Evolutionary conservation across 2,888 invertebrate genomes (phyloP), one percentile per base, ranked within the genome.

Genomic region (Raillietiella orientalis): DNA sequence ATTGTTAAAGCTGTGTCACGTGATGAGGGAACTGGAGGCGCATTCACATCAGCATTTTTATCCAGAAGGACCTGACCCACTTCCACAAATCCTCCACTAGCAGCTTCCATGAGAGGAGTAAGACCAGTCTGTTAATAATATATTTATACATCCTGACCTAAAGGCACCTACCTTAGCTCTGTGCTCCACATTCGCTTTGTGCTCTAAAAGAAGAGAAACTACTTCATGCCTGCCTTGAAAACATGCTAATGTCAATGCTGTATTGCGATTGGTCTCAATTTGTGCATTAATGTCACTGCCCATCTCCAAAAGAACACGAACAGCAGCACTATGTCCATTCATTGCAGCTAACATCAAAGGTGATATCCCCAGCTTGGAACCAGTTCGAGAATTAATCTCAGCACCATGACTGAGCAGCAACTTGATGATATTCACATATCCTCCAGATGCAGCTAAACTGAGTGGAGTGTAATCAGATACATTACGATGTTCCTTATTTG

Each of bases 181-280:
- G 52, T 96, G 96, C 49, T 96, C 96, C 23, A 96, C 87, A 50
- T 96, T 93, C 14, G 96, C 93, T 44, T 84, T 77, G 34, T 87
- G 62, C 48, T 93, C 87, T 9, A 99, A 59, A 28, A 96, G 56
- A 28, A 96, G 58, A 45, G 79, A 77, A 26, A 96, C 96, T 25
- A 96, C 96, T 47, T 96, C 96, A 47, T 90, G 84, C 21, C 93
- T 62, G 35, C 96, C 93, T 62, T 93, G 93, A 53, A 96, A 93
- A 51, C 93, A 93, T 19, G 96, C 96, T 36, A 99, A 59, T 19
- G 93, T 96, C 36, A 96, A 57, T 15, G 96, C 96, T 14, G 96
- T 96, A 49, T 96, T 96, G 29, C 90, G 59, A 50, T 96, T 96
- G 21, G 96, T 96, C 54, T 96, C 96, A 39, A 96, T 96, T 56